Evolutionary conservation across 1,140 invertebrate species (phyloP).

Genomic region (Drosophila pandora): DNA sequence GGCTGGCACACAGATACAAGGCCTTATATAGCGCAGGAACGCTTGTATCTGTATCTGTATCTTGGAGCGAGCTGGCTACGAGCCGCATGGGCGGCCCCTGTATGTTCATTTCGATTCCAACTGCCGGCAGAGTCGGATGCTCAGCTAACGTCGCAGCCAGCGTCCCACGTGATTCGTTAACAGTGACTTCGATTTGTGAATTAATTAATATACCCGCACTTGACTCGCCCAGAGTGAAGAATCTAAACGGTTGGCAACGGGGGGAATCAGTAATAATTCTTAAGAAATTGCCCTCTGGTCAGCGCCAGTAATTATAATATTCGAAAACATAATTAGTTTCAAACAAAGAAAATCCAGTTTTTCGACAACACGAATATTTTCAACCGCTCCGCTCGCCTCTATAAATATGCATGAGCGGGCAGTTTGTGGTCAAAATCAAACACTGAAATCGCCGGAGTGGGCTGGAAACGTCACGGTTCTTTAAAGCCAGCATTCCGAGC

Average conservation of each 20-base stretch:
- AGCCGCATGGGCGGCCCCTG: conserved; percentile 31
- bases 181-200: conserved; percentile 8
- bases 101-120: conserved; percentile 66
- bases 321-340: conserved; percentile 42
- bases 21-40: conserved; percentile 18
- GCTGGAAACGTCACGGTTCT: conserved; percentile 7
- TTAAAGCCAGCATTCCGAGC: not conserved
- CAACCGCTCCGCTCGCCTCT: conserved; percentile 7
- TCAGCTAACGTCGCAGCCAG: conserved; percentile 22
- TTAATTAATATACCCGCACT: conserved; percentile 28
- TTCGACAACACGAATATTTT: conserved; percentile 25
- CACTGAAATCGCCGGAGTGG: conserved; percentile 30
- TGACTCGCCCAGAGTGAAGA: conserved; percentile 11
- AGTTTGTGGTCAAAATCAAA: conserved; percentile 41
- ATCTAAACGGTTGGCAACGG: conserved; percentile 19
- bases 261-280: conserved; percentile 20
- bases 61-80: conserved; percentile 5
- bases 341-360: conserved; percentile 48
- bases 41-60: not conserved
- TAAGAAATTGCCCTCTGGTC: conserved; percentile 6
- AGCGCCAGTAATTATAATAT: conserved; percentile 24
- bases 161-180: conserved; percentile 54
- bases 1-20: conserved; percentile 49
- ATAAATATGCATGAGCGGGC: conserved; percentile 47
- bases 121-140: conserved; percentile 72